phyloP scores from a whole-genome alignment of 2,113 vertebrate genomes.

The Microcebus jonahi region DNA sequence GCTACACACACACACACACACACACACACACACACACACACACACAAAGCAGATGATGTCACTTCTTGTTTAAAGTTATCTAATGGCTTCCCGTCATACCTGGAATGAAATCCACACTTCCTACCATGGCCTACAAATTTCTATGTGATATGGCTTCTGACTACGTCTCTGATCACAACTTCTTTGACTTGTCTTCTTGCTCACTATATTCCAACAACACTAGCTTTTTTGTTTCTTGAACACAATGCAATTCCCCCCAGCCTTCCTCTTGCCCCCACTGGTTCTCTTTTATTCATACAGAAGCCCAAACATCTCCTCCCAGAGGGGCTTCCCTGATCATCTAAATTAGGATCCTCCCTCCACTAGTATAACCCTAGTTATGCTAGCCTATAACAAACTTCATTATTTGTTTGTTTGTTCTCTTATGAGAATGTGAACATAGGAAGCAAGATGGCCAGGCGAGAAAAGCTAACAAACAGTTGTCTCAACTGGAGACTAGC shows the following conservation, averaged over 20 bases:
- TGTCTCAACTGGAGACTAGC: neutral
- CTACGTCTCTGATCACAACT: neutral
- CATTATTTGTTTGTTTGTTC: no score
- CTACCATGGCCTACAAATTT: neutral
- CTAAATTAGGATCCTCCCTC: neutral
- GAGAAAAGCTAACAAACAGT: neutral
- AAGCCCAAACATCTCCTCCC: neutral
- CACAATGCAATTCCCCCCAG: neutral
- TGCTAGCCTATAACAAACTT: no score
- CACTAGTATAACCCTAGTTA: neutral
- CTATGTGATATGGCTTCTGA: neutral
- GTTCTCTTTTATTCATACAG: neutral
- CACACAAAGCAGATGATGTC: neutral
- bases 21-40: no score
- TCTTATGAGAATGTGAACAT: neutral
- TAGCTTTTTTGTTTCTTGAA: neutral
- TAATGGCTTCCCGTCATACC: neutral
- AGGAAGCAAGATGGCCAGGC: neutral
- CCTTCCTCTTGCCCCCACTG: neutral
- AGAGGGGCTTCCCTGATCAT: neutral
- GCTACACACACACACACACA: no score
- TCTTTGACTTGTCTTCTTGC: neutral
- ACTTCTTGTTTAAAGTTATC: neutral
- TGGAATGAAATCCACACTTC: neutral
- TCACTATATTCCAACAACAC: neutral